Conservation (phyloP, 2,888 invertebrate species). For the Orchesellides sinensis region DNA sequence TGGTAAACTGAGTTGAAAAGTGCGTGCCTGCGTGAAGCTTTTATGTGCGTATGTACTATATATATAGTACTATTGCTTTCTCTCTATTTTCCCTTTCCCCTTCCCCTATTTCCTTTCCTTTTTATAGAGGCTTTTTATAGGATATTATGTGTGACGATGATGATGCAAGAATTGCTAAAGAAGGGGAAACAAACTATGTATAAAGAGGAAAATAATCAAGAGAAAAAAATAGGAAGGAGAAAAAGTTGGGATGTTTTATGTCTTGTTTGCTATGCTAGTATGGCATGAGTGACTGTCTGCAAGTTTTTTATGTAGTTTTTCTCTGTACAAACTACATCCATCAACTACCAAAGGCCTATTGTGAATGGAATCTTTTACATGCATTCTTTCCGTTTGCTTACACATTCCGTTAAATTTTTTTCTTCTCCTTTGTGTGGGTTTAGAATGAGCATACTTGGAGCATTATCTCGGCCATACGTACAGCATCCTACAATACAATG, state of each 20-base stretch:
- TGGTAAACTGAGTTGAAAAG: slow-evolving; percentile 22
- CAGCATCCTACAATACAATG: too few relatives aligned
- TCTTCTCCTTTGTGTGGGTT: neutral
- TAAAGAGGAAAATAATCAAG: neutral
- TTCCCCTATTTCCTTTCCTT: too few relatives aligned
- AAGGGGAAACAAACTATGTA: neutral
- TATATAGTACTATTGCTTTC: too few relatives aligned
- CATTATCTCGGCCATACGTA: too few relatives aligned
- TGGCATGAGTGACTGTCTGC: too few relatives aligned
- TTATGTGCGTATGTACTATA: neutral
- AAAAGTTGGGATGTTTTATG: slow-evolving; percentile 6
- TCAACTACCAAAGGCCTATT: slow-evolving; percentile 15
- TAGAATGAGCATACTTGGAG: too few relatives aligned
- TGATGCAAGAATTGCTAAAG: slow-evolving; percentile 41
- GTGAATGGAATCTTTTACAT: slow-evolving; percentile 55
- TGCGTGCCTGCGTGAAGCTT: slow-evolving; percentile 3
- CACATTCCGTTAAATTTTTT: slow-evolving; percentile 27
- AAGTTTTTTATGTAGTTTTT: too few relatives aligned
- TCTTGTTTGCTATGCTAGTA: neutral
- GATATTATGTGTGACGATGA: too few relatives aligned
- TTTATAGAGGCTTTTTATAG: too few relatives aligned
- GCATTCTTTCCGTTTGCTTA: slow-evolving; percentile 52
- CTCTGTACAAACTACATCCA: slow-evolving; percentile 26
- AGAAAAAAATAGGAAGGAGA: slow-evolving; percentile 7
- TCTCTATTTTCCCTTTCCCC: too few relatives aligned